Evolutionary conservation across 2,888 invertebrate genomes (phyloP).

Genomic region (Campaea margaritaria): DNA sequence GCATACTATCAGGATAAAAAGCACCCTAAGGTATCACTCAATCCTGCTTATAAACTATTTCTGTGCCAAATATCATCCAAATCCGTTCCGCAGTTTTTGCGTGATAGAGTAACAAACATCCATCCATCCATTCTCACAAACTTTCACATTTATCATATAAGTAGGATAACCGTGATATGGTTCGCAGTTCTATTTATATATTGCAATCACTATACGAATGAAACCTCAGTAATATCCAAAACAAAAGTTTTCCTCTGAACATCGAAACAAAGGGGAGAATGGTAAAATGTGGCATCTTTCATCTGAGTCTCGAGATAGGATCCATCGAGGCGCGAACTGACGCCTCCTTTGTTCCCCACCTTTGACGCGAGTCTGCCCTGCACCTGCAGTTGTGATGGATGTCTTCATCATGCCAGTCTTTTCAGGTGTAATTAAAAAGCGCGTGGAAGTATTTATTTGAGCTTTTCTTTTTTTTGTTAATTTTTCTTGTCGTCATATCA

Average conservation of each 20-base stretch:
- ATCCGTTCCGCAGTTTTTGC: too few relatives aligned
- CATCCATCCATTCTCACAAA: too few relatives aligned
- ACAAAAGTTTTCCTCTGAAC: slow-evolving; percentile 12
- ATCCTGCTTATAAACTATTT: too few relatives aligned
- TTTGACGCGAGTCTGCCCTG: slow-evolving; percentile 32
- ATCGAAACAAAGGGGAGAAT: slow-evolving; percentile 14
- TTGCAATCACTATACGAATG: neutral
- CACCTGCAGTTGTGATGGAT: slow-evolving; percentile 10
- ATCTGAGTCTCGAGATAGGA: slow-evolving; percentile 19
- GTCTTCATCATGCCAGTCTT: slow-evolving; percentile 18
- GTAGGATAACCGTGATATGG: too few relatives aligned
- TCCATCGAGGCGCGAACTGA: slow-evolving; percentile 53
- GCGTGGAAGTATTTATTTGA: neutral
- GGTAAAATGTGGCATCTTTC: slow-evolving; percentile 20
- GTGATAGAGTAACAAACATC: too few relatives aligned
- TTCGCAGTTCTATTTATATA: too few relatives aligned
- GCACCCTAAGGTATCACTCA: too few relatives aligned
- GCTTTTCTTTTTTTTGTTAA: neutral
- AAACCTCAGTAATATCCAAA: slow-evolving; percentile 6
- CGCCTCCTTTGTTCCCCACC: slow-evolving; percentile 33
- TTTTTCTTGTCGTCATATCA: too few relatives aligned
- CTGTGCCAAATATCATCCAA: too few relatives aligned
- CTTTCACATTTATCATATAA: too few relatives aligned
- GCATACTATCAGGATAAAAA: too few relatives aligned
- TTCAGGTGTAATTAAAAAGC: slow-evolving; percentile 11